Evolutionary conservation across 2,797 vertebrate species (phyloP).

Genomic region (Acanthurus leucopareius): DNA sequence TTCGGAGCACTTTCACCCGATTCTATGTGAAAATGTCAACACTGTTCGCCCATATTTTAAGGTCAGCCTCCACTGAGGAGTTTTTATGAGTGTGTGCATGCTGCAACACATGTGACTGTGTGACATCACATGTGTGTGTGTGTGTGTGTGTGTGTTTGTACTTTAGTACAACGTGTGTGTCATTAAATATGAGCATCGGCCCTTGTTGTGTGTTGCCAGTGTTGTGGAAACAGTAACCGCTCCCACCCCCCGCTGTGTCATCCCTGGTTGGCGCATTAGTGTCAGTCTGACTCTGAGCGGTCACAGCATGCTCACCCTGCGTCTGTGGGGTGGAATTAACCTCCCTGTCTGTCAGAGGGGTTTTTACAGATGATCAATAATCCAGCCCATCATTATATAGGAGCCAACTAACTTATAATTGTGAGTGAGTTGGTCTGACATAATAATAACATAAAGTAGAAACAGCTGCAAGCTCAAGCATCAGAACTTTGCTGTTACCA

Average conservation of each 20-base stretch:
- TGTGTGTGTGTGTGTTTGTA: slow-evolving; percentile 10
- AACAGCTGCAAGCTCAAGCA: background rate
- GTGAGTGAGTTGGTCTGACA: slow-evolving; percentile 26
- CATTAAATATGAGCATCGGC: slow-evolving; percentile 29
- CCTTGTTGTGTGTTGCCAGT: too few relatives aligned
- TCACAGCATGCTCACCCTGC: slow-evolving; percentile 65
- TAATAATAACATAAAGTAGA: background rate
- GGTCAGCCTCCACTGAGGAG: slow-evolving; percentile 37
- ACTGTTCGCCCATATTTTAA: slow-evolving; percentile 30
- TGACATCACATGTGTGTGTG: slow-evolving; percentile 12
- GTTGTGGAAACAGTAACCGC: slow-evolving; percentile 39
- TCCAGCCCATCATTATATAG: slow-evolving; percentile 23
- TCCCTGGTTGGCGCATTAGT: slow-evolving; percentile 60
- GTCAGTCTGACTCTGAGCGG: slow-evolving; percentile 61
- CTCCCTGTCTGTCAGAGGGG: slow-evolving; percentile 49
- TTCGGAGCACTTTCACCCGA: slow-evolving; percentile 13
- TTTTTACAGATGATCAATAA: slow-evolving; percentile 64
- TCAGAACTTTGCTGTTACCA: background rate
- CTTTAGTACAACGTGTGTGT: slow-evolving; percentile 4
- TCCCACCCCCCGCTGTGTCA: slow-evolving; percentile 52
- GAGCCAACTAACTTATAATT: slow-evolving; percentile 38
- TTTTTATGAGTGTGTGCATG: slow-evolving; percentile 13
- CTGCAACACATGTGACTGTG: slow-evolving; percentile 9
- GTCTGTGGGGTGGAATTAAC: slow-evolving; percentile 51
- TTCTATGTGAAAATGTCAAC: slow-evolving; percentile 53